phyloP scores from a whole-genome alignment of 2,113 vertebrate species.

The Tragelaphus scriptus region DNA sequence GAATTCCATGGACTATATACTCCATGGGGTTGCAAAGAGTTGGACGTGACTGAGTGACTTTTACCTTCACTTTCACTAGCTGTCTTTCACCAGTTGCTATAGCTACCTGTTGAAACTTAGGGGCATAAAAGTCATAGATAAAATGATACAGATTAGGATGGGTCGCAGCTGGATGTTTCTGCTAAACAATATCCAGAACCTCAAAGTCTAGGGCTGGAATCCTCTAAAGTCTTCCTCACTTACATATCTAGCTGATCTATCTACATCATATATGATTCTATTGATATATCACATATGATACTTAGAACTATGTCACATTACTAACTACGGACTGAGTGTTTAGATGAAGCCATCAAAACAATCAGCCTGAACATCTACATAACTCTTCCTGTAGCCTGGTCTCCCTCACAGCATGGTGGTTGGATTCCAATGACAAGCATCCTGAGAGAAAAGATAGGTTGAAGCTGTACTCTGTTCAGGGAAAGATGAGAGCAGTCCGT shows the following conservation, averaged over 20 bases:
- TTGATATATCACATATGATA: neutral
- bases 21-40: neutral
- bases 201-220: neutral
- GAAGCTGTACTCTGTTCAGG: neutral
- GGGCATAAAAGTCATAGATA: neutral
- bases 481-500: neutral
- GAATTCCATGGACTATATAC: neutral
- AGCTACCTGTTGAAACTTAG: neutral
- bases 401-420: neutral
- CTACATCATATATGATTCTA: neutral
- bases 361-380: neutral
- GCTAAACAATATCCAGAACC: neutral
- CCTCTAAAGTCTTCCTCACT: neutral
- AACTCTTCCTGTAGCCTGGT: neutral
- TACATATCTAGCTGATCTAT: neutral
- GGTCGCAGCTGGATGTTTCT: neutral
- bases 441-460: neutral
- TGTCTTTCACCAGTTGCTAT: neutral
- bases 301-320: neutral
- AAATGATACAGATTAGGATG: neutral
- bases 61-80: neutral
- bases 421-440: neutral
- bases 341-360: neutral
- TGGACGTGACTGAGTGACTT: neutral
- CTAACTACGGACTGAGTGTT: neutral